Conservation (phyloP, 2,797 vertebrate genomes). For the Astyanax mexicanus region DNA sequence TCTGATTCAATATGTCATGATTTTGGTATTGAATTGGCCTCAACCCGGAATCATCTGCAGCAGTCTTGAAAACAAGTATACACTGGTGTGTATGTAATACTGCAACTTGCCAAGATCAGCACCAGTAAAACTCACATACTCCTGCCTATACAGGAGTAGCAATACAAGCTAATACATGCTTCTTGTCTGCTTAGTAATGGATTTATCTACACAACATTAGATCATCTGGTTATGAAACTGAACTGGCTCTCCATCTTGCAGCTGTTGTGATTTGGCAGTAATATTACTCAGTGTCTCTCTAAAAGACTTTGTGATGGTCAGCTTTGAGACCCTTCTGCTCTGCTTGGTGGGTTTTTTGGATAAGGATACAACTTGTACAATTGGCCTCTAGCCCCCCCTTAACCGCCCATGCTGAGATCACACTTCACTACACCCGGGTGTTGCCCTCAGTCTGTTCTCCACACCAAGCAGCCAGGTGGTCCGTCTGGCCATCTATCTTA, state of each 20-base stretch:
- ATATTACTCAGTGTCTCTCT: slow-evolving; percentile 45
- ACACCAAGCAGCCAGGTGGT: slow-evolving; percentile 38
- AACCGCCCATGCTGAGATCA: slow-evolving; percentile 49
- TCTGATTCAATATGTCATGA: no score
- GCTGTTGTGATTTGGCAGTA: slow-evolving; percentile 63
- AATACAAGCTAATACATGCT: background rate
- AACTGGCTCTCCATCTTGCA: slow-evolving; percentile 56
- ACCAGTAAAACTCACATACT: no score
- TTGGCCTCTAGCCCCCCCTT: slow-evolving; percentile 1
- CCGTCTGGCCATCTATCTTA: slow-evolving; percentile 16
- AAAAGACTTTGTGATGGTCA: slow-evolving; percentile 31
- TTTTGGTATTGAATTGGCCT: no score
- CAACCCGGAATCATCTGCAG: no score
- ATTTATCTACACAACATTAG: no score
- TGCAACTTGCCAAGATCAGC: no score
- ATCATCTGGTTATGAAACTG: no score
- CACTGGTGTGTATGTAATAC: background rate
- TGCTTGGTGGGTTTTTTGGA: slow-evolving; percentile 20
- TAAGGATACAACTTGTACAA: slow-evolving; percentile 25
- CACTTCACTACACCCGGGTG: slow-evolving; percentile 39
- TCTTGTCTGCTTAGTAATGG: no score
- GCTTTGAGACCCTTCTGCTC: slow-evolving; percentile 13
- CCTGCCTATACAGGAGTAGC: background rate
- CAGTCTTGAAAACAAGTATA: no score
- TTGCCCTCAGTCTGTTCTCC: slow-evolving; percentile 17